These are phyloP conservation scores for Dioctria linearis DNA, from an alignment of 2,888 invertebrate species.

Conservation along the genomic window DNA sequence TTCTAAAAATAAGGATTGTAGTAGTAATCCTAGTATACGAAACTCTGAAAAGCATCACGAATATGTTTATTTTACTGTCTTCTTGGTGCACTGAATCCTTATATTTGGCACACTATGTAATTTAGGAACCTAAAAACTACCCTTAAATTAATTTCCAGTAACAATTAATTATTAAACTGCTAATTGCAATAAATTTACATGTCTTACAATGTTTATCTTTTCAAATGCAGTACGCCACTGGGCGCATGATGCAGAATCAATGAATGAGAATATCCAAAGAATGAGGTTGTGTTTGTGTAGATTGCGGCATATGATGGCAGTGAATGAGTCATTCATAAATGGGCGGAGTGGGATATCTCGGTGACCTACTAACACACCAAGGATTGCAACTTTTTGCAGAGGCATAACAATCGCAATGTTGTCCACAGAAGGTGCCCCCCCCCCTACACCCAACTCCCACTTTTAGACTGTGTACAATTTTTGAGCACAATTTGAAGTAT, in stretches of 20 bases:
- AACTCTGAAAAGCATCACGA: too few species aligned
- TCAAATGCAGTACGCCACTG: conserved; percentile 15
- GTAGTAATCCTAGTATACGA: too few species aligned
- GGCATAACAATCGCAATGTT: conserved; percentile 29
- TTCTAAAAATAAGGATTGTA: too few species aligned
- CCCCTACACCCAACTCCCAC: not conserved
- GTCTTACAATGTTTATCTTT: too few species aligned
- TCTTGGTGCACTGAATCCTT: too few species aligned
- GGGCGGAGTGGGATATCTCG: conserved; percentile 43
- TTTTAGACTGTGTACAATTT: not conserved
- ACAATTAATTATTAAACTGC: too few species aligned
- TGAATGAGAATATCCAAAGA: conserved; percentile 50
- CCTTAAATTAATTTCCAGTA: too few species aligned
- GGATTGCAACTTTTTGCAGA: conserved; percentile 18
- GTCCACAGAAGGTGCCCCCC: too few species aligned
- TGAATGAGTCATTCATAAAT: conserved; percentile 61
- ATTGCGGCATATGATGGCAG: conserved; percentile 49
- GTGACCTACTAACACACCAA: conserved; percentile 59
- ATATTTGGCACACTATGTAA: too few species aligned
- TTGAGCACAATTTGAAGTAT: conserved; percentile 31
- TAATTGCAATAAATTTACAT: too few species aligned
- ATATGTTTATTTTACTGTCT: too few species aligned
- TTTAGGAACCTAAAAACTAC: too few species aligned
- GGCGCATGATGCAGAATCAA: conserved; percentile 33
- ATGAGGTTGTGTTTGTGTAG: not conserved